Base-by-base conservation (phyloP, 2,797 vertebrate genomes). In the Acanthornis magna region DNA sequence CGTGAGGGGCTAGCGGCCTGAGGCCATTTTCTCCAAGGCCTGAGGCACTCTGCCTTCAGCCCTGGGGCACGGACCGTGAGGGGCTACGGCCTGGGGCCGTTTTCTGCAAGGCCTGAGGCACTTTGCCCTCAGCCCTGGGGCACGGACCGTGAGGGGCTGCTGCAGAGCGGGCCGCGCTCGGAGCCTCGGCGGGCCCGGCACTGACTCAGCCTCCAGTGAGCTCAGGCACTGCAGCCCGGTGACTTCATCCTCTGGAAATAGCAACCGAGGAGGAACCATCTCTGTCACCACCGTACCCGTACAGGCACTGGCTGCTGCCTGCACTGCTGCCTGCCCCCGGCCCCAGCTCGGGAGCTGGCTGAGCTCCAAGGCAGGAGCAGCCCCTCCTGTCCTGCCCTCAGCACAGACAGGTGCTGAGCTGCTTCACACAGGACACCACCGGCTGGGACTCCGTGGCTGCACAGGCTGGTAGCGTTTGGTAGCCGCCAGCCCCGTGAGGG, bases 231-330 rank as follows among this genome's bases (percentile, higher is more conserved):
- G 78, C 79, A 82, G 91, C 92, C 68, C 2, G 3, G 25, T 96
- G 95, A 96, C 93, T 92, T 97, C 94, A 96, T 89, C 88, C 13
- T 27, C 96, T 94, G 91, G 86, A 94, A 96, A 96, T 91, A 96
- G 93, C 75, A 92, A 42, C 40, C 15, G 5, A 50, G 90, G 92
- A 96, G 91, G 81, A 87, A 79, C 65, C 7, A 1, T 53, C 60
- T 34, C 82, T 72, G 83, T 60, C 86, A 32, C 77, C 30, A 1
- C 48, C 27, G 0, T 79, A 7, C 58, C 75, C 54, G 0, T 63
- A 11, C 7, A 16, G 74, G 38, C 32, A 0, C 68, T 47, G 15
- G 16, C n/a, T 32, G 80, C 75, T 74, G 60, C 81, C 75, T 8
- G 71, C 42, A 9, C 72, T 11, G 45, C 77, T 73, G 80, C 79